Evolutionary conservation across 2,888 invertebrate genomes (phyloP).

Genomic region (Herminia tarsipennalis): DNA sequence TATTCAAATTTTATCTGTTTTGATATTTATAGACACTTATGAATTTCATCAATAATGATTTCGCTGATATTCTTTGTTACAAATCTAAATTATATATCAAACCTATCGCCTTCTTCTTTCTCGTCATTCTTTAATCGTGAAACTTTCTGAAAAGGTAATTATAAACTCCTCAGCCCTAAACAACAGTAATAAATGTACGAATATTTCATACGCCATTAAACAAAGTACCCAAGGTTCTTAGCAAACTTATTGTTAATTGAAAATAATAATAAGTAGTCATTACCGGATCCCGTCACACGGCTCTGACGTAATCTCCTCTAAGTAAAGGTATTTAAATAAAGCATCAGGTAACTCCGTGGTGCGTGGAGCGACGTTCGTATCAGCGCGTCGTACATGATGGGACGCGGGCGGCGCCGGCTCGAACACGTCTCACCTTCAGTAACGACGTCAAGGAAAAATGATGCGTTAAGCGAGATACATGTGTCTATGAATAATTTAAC

Average conservation of each 20-base stretch:
- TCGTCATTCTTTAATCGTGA: background rate
- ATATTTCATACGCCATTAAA: slow-evolving; percentile 19
- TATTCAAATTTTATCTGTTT: too few relatives aligned
- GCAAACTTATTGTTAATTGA: slow-evolving; percentile 30
- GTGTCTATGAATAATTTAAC: slow-evolving; percentile 54
- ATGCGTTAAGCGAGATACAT: slow-evolving; percentile 53
- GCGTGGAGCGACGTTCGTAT: slow-evolving; percentile 17
- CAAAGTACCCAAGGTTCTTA: slow-evolving; percentile 19
- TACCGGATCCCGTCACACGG: background rate
- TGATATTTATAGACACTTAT: too few relatives aligned
- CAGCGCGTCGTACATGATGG: slow-evolving; percentile 41
- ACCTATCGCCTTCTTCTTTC: background rate
- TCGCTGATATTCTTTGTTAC: too few relatives aligned
- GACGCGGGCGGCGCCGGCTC: slow-evolving; percentile 31
- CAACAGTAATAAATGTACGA: background rate
- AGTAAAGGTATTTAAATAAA: slow-evolving; percentile 49
- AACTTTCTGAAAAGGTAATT: background rate
- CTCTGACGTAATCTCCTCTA: slow-evolving; percentile 28
- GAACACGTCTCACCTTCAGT: slow-evolving; percentile 29
- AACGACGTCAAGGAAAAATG: slow-evolving; percentile 46
- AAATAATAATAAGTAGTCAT: slow-evolving; percentile 31
- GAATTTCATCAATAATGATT: too few relatives aligned
- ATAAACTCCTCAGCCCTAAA: too few relatives aligned
- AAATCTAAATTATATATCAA: too few relatives aligned
- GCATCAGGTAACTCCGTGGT: slow-evolving; percentile 27